A percentile compares a stretch with the other conserved stretches of the same genome.
These are phyloP conservation scores for Cottoperca gobio DNA, from an alignment of 2,797 vertebrate genomes.

Conservation along the genomic window DNA sequence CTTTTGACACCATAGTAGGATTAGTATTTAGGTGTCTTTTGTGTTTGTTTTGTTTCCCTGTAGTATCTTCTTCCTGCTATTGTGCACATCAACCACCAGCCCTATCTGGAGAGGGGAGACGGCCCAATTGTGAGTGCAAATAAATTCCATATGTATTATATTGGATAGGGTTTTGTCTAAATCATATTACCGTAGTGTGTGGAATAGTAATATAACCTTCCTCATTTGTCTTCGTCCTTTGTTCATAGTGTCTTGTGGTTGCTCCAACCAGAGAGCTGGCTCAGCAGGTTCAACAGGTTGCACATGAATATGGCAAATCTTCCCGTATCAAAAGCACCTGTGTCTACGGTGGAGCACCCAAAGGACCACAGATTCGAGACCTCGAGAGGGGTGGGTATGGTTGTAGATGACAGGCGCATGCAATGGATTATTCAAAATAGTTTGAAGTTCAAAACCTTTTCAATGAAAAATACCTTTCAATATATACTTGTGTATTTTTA, in stretches of 20 bases:
- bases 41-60: conserved; percentile 25
- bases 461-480: background rate
- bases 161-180: background rate
- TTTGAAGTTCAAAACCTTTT: background rate
- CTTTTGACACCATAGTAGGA: background rate
- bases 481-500: background rate
- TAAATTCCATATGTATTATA: background rate
- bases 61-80: conserved; percentile 97
- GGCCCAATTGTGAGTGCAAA: conserved; percentile 95
- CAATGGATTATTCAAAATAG: background rate
- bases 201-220: background rate
- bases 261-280: conserved; percentile 97
- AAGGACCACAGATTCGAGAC: conserved; percentile 95
- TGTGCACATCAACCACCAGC: conserved; percentile 99
- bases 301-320: conserved; percentile 94
- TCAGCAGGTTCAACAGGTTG: conserved; percentile 98
- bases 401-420: background rate
- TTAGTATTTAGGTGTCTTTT: background rate
- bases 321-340: conserved; percentile 98
- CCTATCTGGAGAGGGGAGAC: conserved; percentile 96
- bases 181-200: background rate
- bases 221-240: conserved; percentile 6
- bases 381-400: conserved; percentile 92
- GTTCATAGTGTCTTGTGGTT: conserved; percentile 91
- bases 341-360: conserved; percentile 94